Percentiles rank a stretch among this genome's conserved stretches.
Conservation (phyloP, 2,888 invertebrate species). For the Drosophila kokeensis region DNA sequence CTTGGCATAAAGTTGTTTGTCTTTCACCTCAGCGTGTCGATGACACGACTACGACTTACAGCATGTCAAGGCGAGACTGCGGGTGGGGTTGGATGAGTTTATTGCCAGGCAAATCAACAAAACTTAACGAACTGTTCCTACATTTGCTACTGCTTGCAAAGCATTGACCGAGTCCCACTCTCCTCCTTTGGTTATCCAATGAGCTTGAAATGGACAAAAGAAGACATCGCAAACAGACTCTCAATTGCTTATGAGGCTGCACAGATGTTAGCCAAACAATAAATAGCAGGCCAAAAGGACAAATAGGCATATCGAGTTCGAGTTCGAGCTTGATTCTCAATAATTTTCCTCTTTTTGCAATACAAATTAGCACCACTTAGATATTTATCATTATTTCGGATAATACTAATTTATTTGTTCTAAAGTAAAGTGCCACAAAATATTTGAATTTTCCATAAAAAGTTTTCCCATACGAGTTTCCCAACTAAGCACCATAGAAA, state of each 20-base stretch:
- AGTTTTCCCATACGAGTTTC: neutral
- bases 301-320: neutral
- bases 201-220: conserved; percentile 42
- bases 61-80: neutral
- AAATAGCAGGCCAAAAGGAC: neutral
- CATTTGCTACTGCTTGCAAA: conserved; percentile 34
- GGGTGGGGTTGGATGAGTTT: conserved; percentile 29
- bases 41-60: conserved; percentile 61
- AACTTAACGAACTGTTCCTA: conserved; percentile 70
- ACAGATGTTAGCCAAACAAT: neutral
- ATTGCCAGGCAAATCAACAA: conserved; percentile 66
- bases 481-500: neutral
- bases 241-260: conserved; percentile 20
- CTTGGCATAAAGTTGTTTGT: conserved; percentile 78
- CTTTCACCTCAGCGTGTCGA: conserved; percentile 75
- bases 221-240: conserved; percentile 21
- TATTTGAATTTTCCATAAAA: neutral
- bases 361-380: neutral
- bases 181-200: conserved; percentile 34
- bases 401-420: neutral
- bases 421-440: neutral
- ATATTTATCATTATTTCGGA: neutral
- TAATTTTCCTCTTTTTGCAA: neutral
- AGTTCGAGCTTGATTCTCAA: neutral
- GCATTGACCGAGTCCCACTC: conserved; percentile 8